Percentiles rank a stretch among this genome's conserved stretches.
Conservation (phyloP, 2,888 invertebrate species). For the Clunio marinus region DNA sequence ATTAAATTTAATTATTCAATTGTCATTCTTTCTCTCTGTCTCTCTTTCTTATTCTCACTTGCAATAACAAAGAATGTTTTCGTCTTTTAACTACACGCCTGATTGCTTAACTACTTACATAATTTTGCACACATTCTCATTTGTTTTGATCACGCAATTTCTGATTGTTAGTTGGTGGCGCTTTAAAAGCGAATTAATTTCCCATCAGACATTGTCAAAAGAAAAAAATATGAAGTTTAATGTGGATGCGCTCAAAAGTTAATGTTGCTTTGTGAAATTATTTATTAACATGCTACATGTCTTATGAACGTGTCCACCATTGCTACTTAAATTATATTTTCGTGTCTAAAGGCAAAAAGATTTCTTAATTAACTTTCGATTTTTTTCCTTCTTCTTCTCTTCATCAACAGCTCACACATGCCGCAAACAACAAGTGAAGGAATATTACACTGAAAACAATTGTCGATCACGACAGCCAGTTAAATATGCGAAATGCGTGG, state of each 20-base stretch:
- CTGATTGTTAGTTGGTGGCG: conserved; percentile 21
- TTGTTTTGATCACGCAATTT: conserved; percentile 26
- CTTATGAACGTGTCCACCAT: not conserved
- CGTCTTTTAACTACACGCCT: conserved; percentile 33
- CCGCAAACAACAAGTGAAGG: conserved; percentile 83
- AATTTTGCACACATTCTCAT: not conserved
- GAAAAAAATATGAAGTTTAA: not conserved
- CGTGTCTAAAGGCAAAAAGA: no score
- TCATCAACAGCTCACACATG: conserved; percentile 63
- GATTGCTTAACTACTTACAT: conserved; percentile 22
- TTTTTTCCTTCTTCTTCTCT: conserved; percentile 31
- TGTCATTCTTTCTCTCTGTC: not conserved
- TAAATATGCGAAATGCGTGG: conserved; percentile 80
- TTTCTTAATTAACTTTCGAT: no score
- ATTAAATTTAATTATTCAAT: no score
- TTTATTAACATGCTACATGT: no score
- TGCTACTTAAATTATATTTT: no score
- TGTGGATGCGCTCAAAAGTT: conserved; percentile 3
- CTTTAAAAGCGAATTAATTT: no score
- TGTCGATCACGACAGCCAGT: conserved; percentile 88
- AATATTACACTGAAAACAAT: conserved; percentile 84
- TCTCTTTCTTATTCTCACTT: not conserved
- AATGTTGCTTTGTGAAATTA: no score
- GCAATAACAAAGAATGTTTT: not conserved
- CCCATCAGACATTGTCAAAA: not conserved